Percentiles rank a stretch among this genome's conserved stretches.
Evolutionary conservation across 2,113 vertebrate species (phyloP).

Genomic region (Rhynchomys soricoides): DNA sequence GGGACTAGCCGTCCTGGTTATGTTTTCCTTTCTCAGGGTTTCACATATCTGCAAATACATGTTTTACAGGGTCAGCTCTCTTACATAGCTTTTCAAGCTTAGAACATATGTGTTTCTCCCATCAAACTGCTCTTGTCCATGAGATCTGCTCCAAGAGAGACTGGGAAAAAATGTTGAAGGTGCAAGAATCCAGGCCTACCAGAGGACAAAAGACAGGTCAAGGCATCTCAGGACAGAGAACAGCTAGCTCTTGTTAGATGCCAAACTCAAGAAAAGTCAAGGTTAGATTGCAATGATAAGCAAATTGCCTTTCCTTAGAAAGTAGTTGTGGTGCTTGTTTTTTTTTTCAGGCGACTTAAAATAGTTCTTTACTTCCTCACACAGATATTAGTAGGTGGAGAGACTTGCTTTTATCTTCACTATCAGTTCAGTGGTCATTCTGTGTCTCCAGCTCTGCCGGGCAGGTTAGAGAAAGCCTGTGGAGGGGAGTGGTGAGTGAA

Average conservation of each 20-base stretch:
- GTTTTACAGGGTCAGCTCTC: neutral
- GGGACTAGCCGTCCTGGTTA: neutral
- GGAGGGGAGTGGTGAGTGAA: too few species aligned
- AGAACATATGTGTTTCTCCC: neutral
- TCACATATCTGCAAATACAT: neutral
- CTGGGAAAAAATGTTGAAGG: neutral
- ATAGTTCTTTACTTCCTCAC: neutral
- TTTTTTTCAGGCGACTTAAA: constrained; percentile 19
- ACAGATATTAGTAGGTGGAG: constrained; percentile 8
- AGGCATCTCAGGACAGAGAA: neutral
- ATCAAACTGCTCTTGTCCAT: neutral
- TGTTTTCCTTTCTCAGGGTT: neutral
- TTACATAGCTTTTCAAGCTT: neutral
- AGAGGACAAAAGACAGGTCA: neutral
- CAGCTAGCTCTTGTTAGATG: neutral
- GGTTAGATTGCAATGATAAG: neutral
- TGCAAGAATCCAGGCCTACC: fast-evolving
- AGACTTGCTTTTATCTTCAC: constrained; percentile 20
- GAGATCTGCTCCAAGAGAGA: neutral
- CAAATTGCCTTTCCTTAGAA: neutral
- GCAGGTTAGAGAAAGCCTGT: neutral
- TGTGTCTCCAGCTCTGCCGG: neutral
- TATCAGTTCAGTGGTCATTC: neutral
- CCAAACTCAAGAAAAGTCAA: neutral
- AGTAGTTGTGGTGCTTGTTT: neutral